phyloP scores from a whole-genome alignment of 2,888 invertebrate genomes.

The Caenorhabditis uteleia region DNA sequence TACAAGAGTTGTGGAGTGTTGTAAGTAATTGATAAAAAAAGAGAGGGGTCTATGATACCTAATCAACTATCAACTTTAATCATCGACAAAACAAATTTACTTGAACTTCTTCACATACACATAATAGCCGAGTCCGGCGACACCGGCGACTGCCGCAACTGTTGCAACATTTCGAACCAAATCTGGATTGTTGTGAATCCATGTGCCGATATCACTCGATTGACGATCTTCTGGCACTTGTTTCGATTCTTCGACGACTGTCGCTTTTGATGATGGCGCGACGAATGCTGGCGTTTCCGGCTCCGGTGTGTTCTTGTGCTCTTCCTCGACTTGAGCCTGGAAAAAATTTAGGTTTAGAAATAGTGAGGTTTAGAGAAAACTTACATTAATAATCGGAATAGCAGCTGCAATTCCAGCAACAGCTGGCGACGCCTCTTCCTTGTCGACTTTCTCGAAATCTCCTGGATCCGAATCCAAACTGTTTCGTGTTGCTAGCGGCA shows the following conservation, averaged over 20 bases:
- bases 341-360: constrained; percentile 1
- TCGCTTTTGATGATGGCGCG: constrained; percentile 27
- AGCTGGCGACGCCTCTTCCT: constrained; percentile 31
- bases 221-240: constrained; percentile 29
- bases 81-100: constrained; percentile 4
- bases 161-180: constrained; percentile 36
- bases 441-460: constrained; percentile 38
- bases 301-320: constrained; percentile 15
- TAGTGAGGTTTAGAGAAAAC: constrained; percentile 5
- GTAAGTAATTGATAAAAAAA: not conserved
- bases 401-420: constrained; percentile 37
- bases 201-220: constrained; percentile 30
- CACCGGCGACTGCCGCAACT: constrained; percentile 37
- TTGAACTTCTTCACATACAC: constrained; percentile 39
- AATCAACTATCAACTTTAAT: not conserved
- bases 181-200: constrained; percentile 37
- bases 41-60: not conserved
- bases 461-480: constrained; percentile 41
- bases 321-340: constrained; percentile 35
- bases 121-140: constrained; percentile 43
- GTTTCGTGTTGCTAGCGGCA: constrained; percentile 27
- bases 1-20: not conserved
- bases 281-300: constrained; percentile 18
- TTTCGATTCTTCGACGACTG: constrained; percentile 34
- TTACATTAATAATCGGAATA: constrained; percentile 31